Base-by-base conservation (phyloP, 1,140 invertebrate species). In the Drosophila kanapiae region DNA sequence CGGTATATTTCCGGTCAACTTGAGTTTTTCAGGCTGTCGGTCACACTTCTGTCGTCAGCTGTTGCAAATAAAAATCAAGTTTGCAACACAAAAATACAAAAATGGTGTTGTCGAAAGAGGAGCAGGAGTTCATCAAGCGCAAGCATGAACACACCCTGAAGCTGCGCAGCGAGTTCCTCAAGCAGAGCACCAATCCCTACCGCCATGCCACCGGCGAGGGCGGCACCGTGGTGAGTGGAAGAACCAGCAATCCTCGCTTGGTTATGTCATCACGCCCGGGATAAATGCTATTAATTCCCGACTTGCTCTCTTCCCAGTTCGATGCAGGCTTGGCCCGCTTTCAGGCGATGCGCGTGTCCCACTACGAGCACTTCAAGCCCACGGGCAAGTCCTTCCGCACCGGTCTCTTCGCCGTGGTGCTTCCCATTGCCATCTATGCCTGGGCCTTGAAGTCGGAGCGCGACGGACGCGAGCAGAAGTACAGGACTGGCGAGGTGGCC, bases 261-360 rank as follows among this genome's bases (percentile, higher is more conserved):
- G 91, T 93, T 93, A 93, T 93, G 91, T 93, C 92, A 93, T 92
- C 87, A 82, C n/a, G 10, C 5, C 42, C 48, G 63, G 16, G 23
- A 62, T 9, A 49, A 4, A 42, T 71, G 18, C 56, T 35, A 56
- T 29, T 56, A 57, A 78, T 80, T 47, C 23, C 7, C 1, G 13
- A 6, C 11, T 16, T 8, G 9, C 16, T 29, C 35, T 31, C 82
- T 37, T 79, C 65, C 61, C 91, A 98, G 97, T 96, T 97, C 91
- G 97, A 98, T 93, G 92, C 95, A 49, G 95, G 94, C 23, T 78
- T 97, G 14, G 95, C 96, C 80, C 94, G 96, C 63, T 97, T 94
- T 82, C 92, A 95, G 75, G 94, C 96, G 0, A 95, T 96, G 94
- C 94, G 95, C 92, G 94, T 94, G 0, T 94, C 93, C 6, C 93